Conservation (phyloP, 2,113 vertebrate species). For the Nothocercus nigrocapillus region DNA sequence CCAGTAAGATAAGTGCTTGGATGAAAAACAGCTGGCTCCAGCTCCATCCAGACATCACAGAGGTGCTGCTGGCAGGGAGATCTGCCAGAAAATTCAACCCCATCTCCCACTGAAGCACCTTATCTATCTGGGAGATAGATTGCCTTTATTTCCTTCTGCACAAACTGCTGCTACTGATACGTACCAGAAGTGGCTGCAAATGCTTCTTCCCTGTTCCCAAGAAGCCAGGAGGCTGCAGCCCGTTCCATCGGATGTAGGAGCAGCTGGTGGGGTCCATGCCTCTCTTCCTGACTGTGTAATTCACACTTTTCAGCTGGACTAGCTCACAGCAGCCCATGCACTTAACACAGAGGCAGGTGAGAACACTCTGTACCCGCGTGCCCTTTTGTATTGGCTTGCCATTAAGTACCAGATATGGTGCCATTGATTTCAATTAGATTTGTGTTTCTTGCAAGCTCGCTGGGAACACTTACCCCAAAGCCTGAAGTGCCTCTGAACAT, state of each 20-base stretch:
- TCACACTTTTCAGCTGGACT: neutral
- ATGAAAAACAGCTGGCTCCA: constrained; percentile 29
- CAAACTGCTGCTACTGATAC: neutral
- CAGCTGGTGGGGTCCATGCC: neutral
- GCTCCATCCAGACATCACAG: neutral
- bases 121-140: neutral
- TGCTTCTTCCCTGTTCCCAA: neutral
- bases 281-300: neutral
- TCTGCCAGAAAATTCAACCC: constrained; percentile 10
- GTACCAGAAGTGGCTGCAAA: neutral
- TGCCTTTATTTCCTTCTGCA: neutral
- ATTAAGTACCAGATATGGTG: neutral
- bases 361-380: neutral
- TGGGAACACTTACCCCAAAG: constrained; percentile 12
- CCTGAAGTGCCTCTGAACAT: neutral
- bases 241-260: accelerated
- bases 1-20: neutral
- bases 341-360: constrained; percentile 37
- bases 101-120: neutral
- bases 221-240: neutral
- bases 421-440: constrained; percentile 50
- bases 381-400: neutral
- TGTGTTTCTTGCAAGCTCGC: neutral
- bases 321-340: neutral
- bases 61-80: neutral